phyloP scores from a whole-genome alignment of 2,888 invertebrate genomes.

The Lathronympha strigana region DNA sequence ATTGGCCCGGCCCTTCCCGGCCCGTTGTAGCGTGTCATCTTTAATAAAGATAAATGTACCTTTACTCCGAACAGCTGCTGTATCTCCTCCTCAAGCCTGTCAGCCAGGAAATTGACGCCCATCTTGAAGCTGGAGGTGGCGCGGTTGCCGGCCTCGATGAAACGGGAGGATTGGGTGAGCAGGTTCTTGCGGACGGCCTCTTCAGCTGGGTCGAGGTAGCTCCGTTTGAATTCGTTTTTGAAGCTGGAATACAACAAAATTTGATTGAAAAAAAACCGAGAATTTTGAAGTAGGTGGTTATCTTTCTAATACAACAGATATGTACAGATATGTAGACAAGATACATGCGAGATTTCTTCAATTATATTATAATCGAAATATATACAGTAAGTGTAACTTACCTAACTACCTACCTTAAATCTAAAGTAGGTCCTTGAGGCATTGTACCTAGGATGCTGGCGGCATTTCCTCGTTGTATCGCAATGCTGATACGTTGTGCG shows the following conservation, averaged over 20 bases:
- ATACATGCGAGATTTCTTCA: no score
- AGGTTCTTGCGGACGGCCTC: conserved; percentile 69
- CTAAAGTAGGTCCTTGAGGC: no score
- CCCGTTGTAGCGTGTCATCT: no score
- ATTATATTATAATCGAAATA: no score
- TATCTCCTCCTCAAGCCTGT: conserved; percentile 63
- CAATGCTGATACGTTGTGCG: no score
- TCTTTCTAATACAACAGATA: not conserved
- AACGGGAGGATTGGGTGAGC: conserved; percentile 61
- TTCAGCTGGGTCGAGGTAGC: conserved; percentile 65
- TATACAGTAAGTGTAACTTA: no score
- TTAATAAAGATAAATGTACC: no score
- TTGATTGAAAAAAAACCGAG: not conserved
- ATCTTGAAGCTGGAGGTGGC: conserved; percentile 64
- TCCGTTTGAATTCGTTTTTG: conserved; percentile 54
- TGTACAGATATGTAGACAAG: not conserved
- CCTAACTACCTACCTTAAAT: no score
- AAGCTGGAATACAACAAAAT: conserved; percentile 52
- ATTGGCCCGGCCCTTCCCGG: no score
- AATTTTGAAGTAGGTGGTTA: not conserved
- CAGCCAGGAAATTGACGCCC: conserved; percentile 62
- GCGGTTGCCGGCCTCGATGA: conserved; percentile 66
- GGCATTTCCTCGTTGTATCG: no score
- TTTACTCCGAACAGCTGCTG: conserved; percentile 58
- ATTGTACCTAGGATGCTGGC: no score